Percentiles rank a stretch among this genome's conserved stretches.
Conservation (phyloP, 2,113 vertebrate genomes). For the Macrotus californicus region DNA sequence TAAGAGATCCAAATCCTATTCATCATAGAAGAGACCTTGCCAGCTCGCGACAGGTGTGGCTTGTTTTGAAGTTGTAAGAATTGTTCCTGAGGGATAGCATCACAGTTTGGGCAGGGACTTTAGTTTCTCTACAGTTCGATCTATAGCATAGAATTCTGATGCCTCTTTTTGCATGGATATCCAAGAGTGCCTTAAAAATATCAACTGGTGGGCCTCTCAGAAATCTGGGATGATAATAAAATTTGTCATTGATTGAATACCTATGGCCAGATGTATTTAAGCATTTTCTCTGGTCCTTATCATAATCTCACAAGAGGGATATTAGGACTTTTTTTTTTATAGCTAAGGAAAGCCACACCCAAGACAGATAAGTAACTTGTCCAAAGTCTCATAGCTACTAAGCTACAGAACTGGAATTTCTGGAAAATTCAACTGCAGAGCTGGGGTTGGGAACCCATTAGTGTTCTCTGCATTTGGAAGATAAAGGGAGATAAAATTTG, state of each 20-base stretch:
- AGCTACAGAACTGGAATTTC: background rate
- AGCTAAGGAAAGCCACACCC: background rate
- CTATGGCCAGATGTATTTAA: background rate
- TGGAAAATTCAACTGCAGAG: background rate
- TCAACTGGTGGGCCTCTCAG: background rate
- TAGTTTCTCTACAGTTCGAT: background rate
- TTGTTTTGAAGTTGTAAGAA: background rate
- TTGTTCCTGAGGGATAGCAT: background rate
- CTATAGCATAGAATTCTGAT: background rate
- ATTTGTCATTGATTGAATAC: background rate
- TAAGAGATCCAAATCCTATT: background rate
- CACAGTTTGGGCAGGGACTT: background rate
- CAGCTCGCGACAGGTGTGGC: background rate
- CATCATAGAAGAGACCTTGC: background rate
- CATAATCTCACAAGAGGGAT: background rate
- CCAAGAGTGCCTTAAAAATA: conserved; percentile 3
- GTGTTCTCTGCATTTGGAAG: background rate
- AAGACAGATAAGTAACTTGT: background rate
- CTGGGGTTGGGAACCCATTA: background rate
- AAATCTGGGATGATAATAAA: background rate
- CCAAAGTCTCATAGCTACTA: background rate
- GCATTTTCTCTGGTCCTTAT: background rate
- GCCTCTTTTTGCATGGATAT: background rate
- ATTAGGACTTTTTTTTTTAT: background rate
- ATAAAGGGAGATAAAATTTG: background rate